Base-by-base conservation (phyloP, 1,140 invertebrate species). In the Brachionus koreanus region DNA sequence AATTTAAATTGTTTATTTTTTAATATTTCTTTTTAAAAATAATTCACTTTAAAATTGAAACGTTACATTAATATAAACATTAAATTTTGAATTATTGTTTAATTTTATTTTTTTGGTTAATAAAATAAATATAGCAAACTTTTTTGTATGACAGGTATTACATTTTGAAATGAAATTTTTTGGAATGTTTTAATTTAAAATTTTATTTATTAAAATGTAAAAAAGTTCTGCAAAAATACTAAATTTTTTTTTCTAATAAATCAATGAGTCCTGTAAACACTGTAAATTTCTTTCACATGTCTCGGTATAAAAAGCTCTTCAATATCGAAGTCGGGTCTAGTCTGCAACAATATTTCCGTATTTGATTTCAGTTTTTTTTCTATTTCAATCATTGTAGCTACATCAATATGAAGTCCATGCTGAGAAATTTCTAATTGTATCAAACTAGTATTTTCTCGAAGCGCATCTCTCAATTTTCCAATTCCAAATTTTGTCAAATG, bases 221-320 rank as follows among this genome's bases (percentile, higher is more conserved):
- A n/a, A n/a, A n/a, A n/a, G n/a, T n/a, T n/a, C n/a, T n/a, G n/a
- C n/a, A n/a, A n/a, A n/a, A n/a, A n/a, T n/a, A n/a, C n/a, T n/a
- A n/a, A n/a, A n/a, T n/a, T 42, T 42, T 42, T 3, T 42, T 42
- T 42, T 42, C 1, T 63, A 63, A 7, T 63, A 63, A 42, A 77
- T 82, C 43, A 82, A 82, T 82, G 79, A 35, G 79, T 82, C 43
- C 79, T 65, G 16, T 67, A 82, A 69, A 65, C 42, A 69, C 79
- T 82, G 49, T 65, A 65, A 13, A 82, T 82, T 25, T 82, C 65
- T 37, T 65, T 65, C 9, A 82, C 79, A 65, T 82, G 79, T 35
- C 33, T 10, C 5, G 79, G 79, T 29, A 65, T 35, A 16, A 65
- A 33, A 29, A 82, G n/a, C 7, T 65, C 61, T 13, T 82, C 61